Base-by-base conservation (phyloP, 2,888 invertebrate genomes). In the Amphimallon solstitiale region DNA sequence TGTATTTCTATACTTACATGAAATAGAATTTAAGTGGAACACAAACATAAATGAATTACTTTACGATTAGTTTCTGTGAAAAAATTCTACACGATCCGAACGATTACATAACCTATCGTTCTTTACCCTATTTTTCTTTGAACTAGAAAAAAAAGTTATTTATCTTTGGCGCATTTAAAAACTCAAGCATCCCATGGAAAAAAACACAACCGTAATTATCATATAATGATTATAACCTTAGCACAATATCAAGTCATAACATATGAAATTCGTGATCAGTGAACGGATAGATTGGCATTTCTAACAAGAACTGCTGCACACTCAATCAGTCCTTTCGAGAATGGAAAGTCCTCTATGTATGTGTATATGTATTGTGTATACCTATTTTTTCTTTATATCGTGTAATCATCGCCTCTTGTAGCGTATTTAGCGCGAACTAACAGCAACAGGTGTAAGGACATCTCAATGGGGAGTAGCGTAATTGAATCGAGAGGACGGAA, bases 221-320 rank as follows among this genome's bases (percentile, higher is more conserved):
- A 48, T 29, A 29, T 63, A 66, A 66, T 66, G 60, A 60, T 60
- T 60, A 35, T 51, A 60, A 66, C 65, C 65, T 66, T 66, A 66
- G 35, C 15, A 43, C 49, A 66, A 64, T 65, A 63, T 29, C 54
- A 68, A 40, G 49, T 43, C 49, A 68, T 65, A 68, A 68, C 68
- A 67, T 66, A 69, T 69, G 70, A 72, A 71, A 73, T 71, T 73
- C 73, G 73, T 73, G 73, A 73, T 72, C 73, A 68, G 72, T 70
- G 72, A 73, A 72, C 67, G 72, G 67, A 43, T 60, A 51, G 46
- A 52, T 64, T 67, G 67, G 67, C 67, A 67, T 67, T 67, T 67
- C 52, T 51, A 46, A 45, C 37, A 35, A 48, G 56, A 59, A 43
- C 40, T 23, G 43, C 29, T 29, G 48, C 56, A 34, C 43, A 59